Percentiles rank a stretch among this genome's conserved stretches.
Conservation (phyloP, 2,113 vertebrate genomes). For the Pithys albifrons region DNA sequence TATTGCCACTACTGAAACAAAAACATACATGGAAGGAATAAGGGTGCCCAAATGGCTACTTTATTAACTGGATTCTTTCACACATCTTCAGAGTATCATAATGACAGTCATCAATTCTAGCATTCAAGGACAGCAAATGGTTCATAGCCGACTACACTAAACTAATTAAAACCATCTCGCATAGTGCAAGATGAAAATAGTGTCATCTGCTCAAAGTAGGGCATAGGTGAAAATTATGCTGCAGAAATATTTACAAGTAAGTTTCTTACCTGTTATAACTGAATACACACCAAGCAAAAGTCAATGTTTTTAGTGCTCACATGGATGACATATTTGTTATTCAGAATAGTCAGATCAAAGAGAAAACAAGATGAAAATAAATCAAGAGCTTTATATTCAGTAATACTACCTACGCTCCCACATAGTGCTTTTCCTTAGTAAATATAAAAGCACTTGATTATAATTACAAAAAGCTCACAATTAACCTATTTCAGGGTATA, state of each 20-base stretch:
- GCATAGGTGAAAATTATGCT: slow-evolving; percentile 20
- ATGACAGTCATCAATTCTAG: slow-evolving; percentile 39
- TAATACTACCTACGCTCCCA: not conserved
- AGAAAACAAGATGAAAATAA: slow-evolving; percentile 28
- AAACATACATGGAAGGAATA: not conserved
- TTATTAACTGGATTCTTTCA: not conserved
- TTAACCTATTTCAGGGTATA: not conserved
- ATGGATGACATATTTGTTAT: not conserved
- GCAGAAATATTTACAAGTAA: not conserved
- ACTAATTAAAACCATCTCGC: slow-evolving; percentile 45
- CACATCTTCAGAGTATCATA: not conserved
- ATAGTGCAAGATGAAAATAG: slow-evolving; percentile 10
- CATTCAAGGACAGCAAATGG: slow-evolving; percentile 16
- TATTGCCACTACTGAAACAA: not conserved
- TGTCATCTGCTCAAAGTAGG: not conserved
- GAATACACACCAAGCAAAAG: not conserved
- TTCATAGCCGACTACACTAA: not conserved
- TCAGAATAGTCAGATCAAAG: slow-evolving; percentile 31
- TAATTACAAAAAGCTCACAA: slow-evolving; percentile 39
- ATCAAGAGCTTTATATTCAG: slow-evolving; percentile 27
- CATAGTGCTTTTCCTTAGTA: not conserved
- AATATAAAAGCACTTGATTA: slow-evolving; percentile 1
- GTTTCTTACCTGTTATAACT: slow-evolving; percentile 37
- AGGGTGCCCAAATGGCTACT: slow-evolving; percentile 10
- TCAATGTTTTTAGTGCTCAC: not conserved